phyloP scores from a whole-genome alignment of 2,888 invertebrate genomes.

The Pristionchus entomophagus region DNA sequence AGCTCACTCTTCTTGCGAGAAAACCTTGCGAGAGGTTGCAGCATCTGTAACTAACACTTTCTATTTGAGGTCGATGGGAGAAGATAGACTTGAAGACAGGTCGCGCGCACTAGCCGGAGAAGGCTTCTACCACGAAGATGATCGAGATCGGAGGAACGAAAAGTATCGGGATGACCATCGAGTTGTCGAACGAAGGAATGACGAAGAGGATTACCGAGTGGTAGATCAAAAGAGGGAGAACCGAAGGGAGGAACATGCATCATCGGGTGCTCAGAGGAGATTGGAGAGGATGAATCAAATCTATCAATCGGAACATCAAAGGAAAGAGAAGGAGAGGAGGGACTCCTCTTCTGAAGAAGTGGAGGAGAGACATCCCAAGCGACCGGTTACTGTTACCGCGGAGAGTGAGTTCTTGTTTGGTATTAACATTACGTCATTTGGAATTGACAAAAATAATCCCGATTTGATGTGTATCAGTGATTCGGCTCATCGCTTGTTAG shows the following conservation, averaged over 20 bases:
- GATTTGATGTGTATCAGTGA: neutral
- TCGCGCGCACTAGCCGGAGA: neutral
- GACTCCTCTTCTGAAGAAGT: neutral
- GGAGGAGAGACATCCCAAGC: neutral
- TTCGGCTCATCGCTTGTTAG: conserved; percentile 18
- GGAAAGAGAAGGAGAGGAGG: neutral
- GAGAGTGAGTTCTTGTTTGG: neutral
- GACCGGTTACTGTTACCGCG: neutral
- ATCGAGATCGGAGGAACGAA: neutral
- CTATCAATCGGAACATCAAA: too few relatives aligned
- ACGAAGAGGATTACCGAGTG: neutral
- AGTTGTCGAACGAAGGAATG: too few relatives aligned
- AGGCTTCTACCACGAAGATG: neutral
- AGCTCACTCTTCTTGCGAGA: too few relatives aligned
- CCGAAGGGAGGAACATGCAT: neutral
- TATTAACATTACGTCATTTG: too few relatives aligned
- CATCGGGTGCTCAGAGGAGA: neutral
- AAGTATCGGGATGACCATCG: too few relatives aligned
- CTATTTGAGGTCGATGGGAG: too few relatives aligned
- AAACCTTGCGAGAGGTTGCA: too few relatives aligned
- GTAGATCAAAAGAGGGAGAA: neutral
- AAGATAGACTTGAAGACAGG: neutral
- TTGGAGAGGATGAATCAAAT: too few relatives aligned
- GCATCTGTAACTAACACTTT: too few relatives aligned
- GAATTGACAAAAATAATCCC: too few relatives aligned